Base-by-base conservation (phyloP, 2,888 invertebrate genomes). In the Toxonevra muliebris region DNA sequence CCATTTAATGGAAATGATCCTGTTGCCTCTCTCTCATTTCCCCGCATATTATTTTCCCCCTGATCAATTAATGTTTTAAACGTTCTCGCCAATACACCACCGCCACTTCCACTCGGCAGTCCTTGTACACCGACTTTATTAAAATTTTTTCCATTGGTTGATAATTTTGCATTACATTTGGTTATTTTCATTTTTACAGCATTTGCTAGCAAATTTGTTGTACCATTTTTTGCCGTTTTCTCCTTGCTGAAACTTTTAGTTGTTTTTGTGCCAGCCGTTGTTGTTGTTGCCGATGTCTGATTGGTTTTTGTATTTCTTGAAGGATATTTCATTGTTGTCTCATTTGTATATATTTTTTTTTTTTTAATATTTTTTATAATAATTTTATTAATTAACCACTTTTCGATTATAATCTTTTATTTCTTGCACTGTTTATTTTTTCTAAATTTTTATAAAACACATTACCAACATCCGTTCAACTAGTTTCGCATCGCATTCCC, bases 111-210 rank as follows among this genome's bases (percentile, higher is more conserved):
- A 15, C 15, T 11, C 17, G 40, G 19, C 10, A 10, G 11, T 17
- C 17, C 55, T n/a, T 19, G 43, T 19, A 15, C 7, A 60, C 20
- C 58, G 3, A 11, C 8, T 40, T 45, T 58, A 58, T 61, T 66
- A 9, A 15, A 52, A 40, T 43, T 66, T 9, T 15, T n/a, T 15
- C 60, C 41, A 48, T 60, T 66, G 20, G 64, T 53, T 42, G 43
- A 61, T 45, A 64, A 64, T 52, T 53, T 57, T 2, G 70, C 67
- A 43, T 59, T 59, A 19, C 53, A 65, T 70, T 76, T 82, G 19
- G 75, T 76, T 50, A 80, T 80, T 74, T 82, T 82, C 79, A 80
- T 82, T 75, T 82, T 80, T 55, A 76, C 81, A 43, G 82, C 82
- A 73, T 75, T 82, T 13, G 78, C 69, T 43, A 82, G 71, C 59